Evolutionary conservation across 2,888 invertebrate species (phyloP), one percentile per base, ranked within the genome.

Genomic region (Ptilodon capucinus): DNA sequence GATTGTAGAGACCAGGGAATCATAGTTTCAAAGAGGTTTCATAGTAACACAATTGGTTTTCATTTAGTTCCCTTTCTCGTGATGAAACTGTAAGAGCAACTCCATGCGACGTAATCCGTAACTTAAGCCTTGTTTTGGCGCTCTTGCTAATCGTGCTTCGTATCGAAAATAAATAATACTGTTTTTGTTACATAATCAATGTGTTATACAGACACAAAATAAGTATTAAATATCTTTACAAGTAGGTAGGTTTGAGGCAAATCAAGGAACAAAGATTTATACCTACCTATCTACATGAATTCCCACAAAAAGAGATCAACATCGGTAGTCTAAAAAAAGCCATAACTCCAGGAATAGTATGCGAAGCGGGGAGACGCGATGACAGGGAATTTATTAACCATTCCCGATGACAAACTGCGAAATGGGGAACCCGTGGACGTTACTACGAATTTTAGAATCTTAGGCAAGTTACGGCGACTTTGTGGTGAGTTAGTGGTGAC

Each of bases 331-430:
- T 21, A 54, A 64, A 71, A 74, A 74, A 70, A 60, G 54, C 47
- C 36, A 59, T 48, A 70, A 53, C 62, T 57, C 71, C 68, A 74
- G 82, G 76, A 89, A 89, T 89, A 89, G 85, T 75, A 64, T 54
- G 75, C 66, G 75, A 65, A 71, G 66, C 72, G 76, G 56, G 64
- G 73, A 70, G 71, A 64, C 57, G 77, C 81, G 86, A 80, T 85
- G 89, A 90, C 89, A 84, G 84, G 72, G 81, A 82, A 90, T 90
- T 90, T 90, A 90, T 90, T 79, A 88, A 79, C 86, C 87, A 84
- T 84, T 86, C 81, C 64, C 74, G 71, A 83, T 88, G 89, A 90
- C 79, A 79, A 83, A 89, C 83, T 83, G 86, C 84, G 78, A 69
- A 75, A 76, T 73, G 68, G 77, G 73, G 77, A 68, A 63, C 58